Evolutionary conservation across 2,113 vertebrate genomes (phyloP).

Genomic region (Alaudala cheleensis): DNA sequence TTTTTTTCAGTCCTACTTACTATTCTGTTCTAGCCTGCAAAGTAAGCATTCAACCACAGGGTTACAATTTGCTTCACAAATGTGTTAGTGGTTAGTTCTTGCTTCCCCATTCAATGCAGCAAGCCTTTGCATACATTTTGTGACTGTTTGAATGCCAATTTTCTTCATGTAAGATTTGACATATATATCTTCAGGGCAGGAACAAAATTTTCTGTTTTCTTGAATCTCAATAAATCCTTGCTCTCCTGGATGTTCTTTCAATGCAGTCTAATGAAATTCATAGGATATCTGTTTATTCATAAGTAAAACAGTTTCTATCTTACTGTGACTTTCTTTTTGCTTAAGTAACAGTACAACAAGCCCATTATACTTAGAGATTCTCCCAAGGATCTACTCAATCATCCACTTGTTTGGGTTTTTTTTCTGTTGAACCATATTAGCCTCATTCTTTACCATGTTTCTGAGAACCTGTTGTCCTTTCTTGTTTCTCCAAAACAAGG

Average conservation of each 20-base stretch:
- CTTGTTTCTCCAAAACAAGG: background rate
- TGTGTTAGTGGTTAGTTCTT: background rate
- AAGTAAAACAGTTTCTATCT: background rate
- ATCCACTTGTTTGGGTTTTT: background rate
- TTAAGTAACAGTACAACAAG: background rate
- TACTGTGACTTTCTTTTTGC: background rate
- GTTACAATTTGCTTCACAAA: background rate
- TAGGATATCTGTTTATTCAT: background rate
- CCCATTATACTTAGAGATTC: background rate
- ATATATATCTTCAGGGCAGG: background rate
- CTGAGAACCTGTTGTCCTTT: background rate
- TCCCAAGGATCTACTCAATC: background rate
- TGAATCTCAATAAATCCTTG: background rate
- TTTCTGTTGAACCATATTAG: background rate
- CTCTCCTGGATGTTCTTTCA: background rate
- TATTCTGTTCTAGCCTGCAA: background rate
- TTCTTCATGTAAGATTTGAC: background rate
- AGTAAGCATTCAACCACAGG: background rate
- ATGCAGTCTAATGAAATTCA: background rate
- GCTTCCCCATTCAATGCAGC: background rate
- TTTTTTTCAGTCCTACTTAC: background rate
- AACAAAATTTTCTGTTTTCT: background rate
- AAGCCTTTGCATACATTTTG: background rate
- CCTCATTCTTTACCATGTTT: background rate
- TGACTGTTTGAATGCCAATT: background rate